Conservation (phyloP, 1,140 invertebrate species). For the Penaeus japonicus region DNA sequence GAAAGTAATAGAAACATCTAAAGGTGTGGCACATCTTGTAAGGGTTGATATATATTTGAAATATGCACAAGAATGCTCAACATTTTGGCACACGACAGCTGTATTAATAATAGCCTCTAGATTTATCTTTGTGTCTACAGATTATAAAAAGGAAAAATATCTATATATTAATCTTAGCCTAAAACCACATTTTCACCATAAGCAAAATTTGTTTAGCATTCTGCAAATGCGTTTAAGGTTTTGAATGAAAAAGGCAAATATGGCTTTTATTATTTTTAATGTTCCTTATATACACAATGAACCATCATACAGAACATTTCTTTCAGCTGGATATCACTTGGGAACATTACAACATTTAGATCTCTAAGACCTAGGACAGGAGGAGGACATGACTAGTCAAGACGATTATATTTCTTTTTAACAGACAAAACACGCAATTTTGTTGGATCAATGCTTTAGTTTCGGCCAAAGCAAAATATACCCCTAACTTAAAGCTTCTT, state of each 20-base stretch:
- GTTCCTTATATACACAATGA: slow-evolving; percentile 17
- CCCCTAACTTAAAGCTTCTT: too few relatives aligned
- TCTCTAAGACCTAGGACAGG: slow-evolving; percentile 2
- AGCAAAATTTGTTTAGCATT: not conserved
- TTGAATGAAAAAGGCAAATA: not conserved
- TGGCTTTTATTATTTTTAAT: not conserved
- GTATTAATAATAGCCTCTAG: too few relatives aligned
- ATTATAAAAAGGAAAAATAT: too few relatives aligned
- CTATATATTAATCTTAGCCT: too few relatives aligned
- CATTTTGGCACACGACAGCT: too few relatives aligned
- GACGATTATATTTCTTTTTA: not conserved
- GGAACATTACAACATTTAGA: not conserved
- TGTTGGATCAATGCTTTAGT: not conserved
- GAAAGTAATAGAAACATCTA: too few relatives aligned
- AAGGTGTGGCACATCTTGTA: too few relatives aligned
- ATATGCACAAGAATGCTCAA: too few relatives aligned
- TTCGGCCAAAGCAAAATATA: not conserved
- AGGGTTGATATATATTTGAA: too few relatives aligned
- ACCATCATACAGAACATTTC: not conserved
- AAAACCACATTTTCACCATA: too few relatives aligned
- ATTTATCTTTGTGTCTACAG: too few relatives aligned
- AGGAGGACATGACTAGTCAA: slow-evolving; percentile 17
- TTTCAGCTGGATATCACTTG: too few relatives aligned
- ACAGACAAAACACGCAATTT: not conserved
- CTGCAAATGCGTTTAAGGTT: not conserved